Percentiles rank a stretch among this genome's conserved stretches.
phyloP scores from a whole-genome alignment of 2,113 vertebrate genomes.

The Buteo buteo region DNA sequence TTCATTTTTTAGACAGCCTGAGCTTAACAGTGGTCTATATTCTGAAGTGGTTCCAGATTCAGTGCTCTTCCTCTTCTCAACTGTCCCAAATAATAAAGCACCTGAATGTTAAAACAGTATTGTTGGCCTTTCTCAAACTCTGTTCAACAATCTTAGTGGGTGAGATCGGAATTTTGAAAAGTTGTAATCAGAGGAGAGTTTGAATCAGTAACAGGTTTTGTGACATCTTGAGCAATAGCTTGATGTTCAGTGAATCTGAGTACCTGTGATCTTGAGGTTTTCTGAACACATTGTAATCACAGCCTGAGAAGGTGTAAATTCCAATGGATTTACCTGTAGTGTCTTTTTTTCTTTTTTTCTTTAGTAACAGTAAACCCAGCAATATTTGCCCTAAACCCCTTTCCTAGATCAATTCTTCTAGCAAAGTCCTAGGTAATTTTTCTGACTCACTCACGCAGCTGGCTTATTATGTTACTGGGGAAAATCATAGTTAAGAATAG shows the following conservation, averaged over 20 bases:
- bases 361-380: neutral
- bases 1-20: conserved; percentile 24
- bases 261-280: neutral
- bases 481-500: neutral
- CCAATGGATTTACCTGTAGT: neutral
- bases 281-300: neutral
- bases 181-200: neutral
- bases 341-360: neutral
- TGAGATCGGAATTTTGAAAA: neutral
- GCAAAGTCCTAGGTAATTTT: neutral
- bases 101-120: neutral
- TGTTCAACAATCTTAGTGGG: neutral
- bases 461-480: neutral
- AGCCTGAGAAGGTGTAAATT: neutral
- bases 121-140: neutral
- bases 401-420: neutral
- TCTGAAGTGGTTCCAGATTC: neutral
- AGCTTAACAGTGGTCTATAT: neutral
- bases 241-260: neutral
- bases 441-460: neutral
- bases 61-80: neutral
- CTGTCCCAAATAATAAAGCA: neutral
- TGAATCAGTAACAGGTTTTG: neutral
- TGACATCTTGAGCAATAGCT: neutral
- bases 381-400: neutral